Base-by-base conservation (phyloP, 2,888 invertebrate genomes). In the Stratiomys singularior region DNA sequence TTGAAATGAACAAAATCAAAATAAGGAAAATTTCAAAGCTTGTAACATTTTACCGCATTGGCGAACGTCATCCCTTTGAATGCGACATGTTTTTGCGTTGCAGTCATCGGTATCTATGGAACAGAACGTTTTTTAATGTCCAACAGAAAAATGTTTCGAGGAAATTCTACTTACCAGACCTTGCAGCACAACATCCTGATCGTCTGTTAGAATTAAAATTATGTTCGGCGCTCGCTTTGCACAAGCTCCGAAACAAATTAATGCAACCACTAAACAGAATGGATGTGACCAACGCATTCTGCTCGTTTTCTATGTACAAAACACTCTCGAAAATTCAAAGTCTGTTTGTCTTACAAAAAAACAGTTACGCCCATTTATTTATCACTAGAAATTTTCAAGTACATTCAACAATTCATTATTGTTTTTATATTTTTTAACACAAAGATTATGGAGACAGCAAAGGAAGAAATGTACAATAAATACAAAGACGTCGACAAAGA, bases 171-270 rank as follows among this genome's bases (percentile, higher is more conserved):
- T 89, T 89, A 94, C 93, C 91, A 95, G 90, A 72, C 95, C 93
- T 84, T 93, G 91, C 69, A 96, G 87, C n/a, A 90, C 87, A 1
- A 91, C 88, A 88, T 96, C 96, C 86, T 96, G 95, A 87, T 96
- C 96, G 85, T 97, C 96, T 0, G 94, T 94, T 74, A 96, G 83
- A 81, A 96, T 89, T 52, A 96, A 84, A 64, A 96, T 89, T 83
- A 96, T 92, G 87, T 96, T 96, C 30, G 93, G 92, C 46, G 79
- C 27, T 13, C 5, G 21, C 7, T 52, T 30, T 0, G 37, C 56
- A 56, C 25, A 23, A 11, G n/a, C 11, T 9, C 13, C 37, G 47
- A 47, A 27, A 47, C 18, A 21, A 15, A 63, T 5, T 1, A 46
- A 21, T 9, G 25, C 11, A 30, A 44, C 18, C 60, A 60, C 1